Conservation (phyloP, 2,797 vertebrate species). For the Cercopithecus hamlyni region DNA sequence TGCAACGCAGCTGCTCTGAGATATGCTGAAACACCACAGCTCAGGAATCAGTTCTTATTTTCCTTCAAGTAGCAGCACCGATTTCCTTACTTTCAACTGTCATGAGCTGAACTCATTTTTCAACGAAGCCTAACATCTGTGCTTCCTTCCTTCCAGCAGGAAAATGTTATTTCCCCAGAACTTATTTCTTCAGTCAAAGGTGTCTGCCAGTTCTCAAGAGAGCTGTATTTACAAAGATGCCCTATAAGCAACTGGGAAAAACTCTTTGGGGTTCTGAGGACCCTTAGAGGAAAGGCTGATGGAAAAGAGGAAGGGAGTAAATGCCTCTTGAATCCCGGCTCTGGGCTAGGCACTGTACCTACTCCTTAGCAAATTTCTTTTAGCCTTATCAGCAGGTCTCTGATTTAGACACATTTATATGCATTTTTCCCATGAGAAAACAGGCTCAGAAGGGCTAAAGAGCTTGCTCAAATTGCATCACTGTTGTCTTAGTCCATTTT, state of each 20-base stretch:
- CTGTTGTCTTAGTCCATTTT: background rate
- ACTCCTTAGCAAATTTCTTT: background rate
- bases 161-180: background rate
- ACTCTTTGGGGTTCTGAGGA: background rate
- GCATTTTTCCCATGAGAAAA: background rate
- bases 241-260: background rate
- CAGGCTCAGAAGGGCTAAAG: background rate
- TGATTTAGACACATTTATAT: background rate
- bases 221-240: background rate
- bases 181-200: background rate
- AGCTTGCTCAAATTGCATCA: background rate
- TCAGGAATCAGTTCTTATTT: background rate
- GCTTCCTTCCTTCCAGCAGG: background rate
- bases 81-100: background rate
- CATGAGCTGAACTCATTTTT: background rate
- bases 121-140: background rate
- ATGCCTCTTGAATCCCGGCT: background rate
- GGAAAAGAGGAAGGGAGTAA: background rate
- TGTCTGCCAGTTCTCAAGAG: background rate
- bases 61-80: background rate
- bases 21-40: background rate
- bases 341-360: background rate
- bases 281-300: background rate
- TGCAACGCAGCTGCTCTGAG: background rate
- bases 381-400: background rate